Base-by-base conservation (phyloP, 2,797 vertebrate species). In the Halcyon badia region DNA sequence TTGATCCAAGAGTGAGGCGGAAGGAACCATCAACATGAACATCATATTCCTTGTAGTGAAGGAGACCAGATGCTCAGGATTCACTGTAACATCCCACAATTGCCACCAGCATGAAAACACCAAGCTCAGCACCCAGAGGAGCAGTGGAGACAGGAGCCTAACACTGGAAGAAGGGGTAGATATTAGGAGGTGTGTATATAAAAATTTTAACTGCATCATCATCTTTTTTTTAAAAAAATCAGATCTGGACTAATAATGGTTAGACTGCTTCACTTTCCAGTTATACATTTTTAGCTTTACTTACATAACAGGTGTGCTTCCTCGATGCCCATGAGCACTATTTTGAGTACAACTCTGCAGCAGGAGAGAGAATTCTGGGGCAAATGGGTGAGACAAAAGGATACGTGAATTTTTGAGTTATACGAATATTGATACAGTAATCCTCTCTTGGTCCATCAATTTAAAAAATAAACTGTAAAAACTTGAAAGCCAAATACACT, bases 31-130 rank as follows among this genome's bases (percentile, higher is more conserved):
- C 54, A 39, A 11, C 12, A 39, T 3, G 2, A 76, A 64, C 30
- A 48, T 46, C 13, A 28, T 20, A 44, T 42, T 79, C 26, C 14
- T 76, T 35, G 14, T 12, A 16, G 9, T n/a, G 16, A 52, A 69
- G 28, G 31, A 2, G 19, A 70, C 22, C 48, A 28, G 28, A 49
- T 30, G 25, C 37, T 71, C 39, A 26, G 2, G 5, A 35, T 68
- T 77, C 48, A n/a, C 20, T 2, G 0, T n/a, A 10, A 19, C 7
- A 69, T 3, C 24, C 11, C 24, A 21, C 6, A 12, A 30, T 8
- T 52, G 25, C 19, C 56, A 73, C 37, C 41, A 33, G 25, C 6
- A 14, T 24, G 21, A 65, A 72, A 46, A 14, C 46, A 49, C 39
- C 35, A 83, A 24, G 11, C 22, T 78, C 39, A 54, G 56, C 48